These are phyloP conservation scores for Glaucidium brasilianum DNA, from an alignment of 2,113 vertebrate genomes.

Conservation along the genomic window DNA sequence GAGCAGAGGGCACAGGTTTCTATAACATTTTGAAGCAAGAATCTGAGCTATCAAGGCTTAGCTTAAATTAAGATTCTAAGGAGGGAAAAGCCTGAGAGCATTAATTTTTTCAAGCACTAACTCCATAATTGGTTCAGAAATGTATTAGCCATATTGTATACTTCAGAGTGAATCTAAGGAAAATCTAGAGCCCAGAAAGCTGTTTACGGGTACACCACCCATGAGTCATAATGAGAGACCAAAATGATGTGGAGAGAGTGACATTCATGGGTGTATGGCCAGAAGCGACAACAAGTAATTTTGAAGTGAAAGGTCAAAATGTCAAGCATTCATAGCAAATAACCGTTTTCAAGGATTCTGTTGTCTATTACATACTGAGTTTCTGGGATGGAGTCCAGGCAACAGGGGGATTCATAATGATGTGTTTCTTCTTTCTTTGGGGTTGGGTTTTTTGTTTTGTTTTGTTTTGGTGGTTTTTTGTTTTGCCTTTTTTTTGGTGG, in stretches of 20 bases:
- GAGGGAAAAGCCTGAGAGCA: neutral
- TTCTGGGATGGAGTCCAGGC: neutral
- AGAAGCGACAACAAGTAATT: neutral
- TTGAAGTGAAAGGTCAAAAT: conserved; percentile 5
- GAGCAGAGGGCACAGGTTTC: neutral
- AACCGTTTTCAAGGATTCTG: neutral
- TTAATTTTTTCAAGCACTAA: neutral
- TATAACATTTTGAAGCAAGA: neutral
- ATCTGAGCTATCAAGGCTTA: neutral
- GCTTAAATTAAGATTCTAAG: neutral
- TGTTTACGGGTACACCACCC: neutral
- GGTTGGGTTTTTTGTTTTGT: too few species aligned
- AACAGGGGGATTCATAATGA: neutral
- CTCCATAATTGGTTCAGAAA: neutral
- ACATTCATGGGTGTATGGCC: neutral
- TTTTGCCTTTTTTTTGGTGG: too few species aligned
- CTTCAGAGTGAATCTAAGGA: neutral
- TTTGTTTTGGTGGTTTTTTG: too few species aligned
- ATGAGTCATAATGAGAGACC: neutral
- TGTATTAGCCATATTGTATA: neutral
- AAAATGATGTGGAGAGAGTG: neutral
- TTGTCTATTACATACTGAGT: neutral
- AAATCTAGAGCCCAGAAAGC: neutral
- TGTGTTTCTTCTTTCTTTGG: neutral
- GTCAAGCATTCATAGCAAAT: neutral